Evolutionary conservation across 2,888 invertebrate species (phyloP).

Genomic region (Sabellastarte sp.): DNA sequence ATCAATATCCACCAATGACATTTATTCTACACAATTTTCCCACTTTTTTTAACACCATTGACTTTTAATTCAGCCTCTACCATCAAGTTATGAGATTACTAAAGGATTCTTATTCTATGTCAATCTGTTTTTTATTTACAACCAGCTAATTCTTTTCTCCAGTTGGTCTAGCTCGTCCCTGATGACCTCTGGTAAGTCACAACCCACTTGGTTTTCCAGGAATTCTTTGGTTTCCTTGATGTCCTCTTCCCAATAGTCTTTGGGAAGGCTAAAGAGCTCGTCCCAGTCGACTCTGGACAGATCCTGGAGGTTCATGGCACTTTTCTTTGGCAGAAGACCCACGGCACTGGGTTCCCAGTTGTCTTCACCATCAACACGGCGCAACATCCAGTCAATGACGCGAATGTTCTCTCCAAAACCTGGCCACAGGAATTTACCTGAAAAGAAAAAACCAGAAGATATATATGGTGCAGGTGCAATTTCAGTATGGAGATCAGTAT

Average conservation of each 20-base stretch:
- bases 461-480: too few relatives aligned
- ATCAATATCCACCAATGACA: too few relatives aligned
- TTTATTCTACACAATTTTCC: too few relatives aligned
- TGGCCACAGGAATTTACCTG: conserved; percentile 41
- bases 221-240: conserved; percentile 76
- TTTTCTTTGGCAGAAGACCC: conserved; percentile 30
- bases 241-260: conserved; percentile 87
- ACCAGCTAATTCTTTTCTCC: too few relatives aligned
- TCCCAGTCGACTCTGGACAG: conserved; percentile 60
- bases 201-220: conserved; percentile 84
- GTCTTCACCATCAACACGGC: conserved; percentile 61
- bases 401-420: conserved; percentile 44
- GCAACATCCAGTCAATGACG: conserved; percentile 39
- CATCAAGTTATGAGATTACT: too few relatives aligned
- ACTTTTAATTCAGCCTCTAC: too few relatives aligned
- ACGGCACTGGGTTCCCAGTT: conserved; percentile 63
- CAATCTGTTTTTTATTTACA: conserved; percentile 66
- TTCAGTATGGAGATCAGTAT: too few relatives aligned
- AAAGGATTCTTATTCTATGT: too few relatives aligned
- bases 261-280: conserved; percentile 80
- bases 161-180: conserved; percentile 71
- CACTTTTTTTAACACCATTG: too few relatives aligned
- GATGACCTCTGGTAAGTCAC: conserved; percentile 77
- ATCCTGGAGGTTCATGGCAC: conserved; percentile 23
- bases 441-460: too few relatives aligned